phyloP scores from a whole-genome alignment of 30 jellyfish, hydroid and myxozoan species.

The Sanderia malayensis region DNA sequence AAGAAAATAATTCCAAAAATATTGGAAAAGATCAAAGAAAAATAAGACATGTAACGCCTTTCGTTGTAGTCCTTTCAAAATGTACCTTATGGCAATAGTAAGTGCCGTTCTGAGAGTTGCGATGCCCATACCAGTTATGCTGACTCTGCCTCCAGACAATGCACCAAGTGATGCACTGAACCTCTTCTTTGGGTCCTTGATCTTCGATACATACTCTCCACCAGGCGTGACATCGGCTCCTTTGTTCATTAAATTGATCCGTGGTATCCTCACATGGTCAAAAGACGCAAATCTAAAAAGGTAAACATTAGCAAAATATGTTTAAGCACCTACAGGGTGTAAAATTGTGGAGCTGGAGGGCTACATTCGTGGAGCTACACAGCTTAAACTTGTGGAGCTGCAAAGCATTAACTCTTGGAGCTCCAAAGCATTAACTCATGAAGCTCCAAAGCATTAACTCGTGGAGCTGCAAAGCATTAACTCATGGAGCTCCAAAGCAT shows the following conservation, averaged over 20 bases:
- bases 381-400: too few species aligned
- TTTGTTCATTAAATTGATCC: conserved; percentile 70
- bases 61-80: background rate
- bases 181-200: conserved; percentile 69
- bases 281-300: conserved; percentile 57
- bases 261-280: conserved; percentile 88
- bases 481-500: too few species aligned
- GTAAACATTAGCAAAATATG: background rate
- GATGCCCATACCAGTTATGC: conserved; percentile 66
- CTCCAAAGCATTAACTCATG: too few species aligned
- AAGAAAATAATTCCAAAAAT: background rate
- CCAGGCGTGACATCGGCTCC: conserved; percentile 96
- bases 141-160: conserved; percentile 93
- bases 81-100: conserved; percentile 87
- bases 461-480: background rate
- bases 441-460: background rate
- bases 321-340: too few species aligned
- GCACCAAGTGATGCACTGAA: conserved; percentile 94
- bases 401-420: too few species aligned
- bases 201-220: conserved; percentile 78
- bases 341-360: too few species aligned
- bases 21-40: background rate
- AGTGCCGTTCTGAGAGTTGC: conserved; percentile 56
- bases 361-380: too few species aligned
- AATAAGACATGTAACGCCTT: background rate